phyloP scores from a whole-genome alignment of 2,797 vertebrate species.

The Anguilla pacifica region DNA sequence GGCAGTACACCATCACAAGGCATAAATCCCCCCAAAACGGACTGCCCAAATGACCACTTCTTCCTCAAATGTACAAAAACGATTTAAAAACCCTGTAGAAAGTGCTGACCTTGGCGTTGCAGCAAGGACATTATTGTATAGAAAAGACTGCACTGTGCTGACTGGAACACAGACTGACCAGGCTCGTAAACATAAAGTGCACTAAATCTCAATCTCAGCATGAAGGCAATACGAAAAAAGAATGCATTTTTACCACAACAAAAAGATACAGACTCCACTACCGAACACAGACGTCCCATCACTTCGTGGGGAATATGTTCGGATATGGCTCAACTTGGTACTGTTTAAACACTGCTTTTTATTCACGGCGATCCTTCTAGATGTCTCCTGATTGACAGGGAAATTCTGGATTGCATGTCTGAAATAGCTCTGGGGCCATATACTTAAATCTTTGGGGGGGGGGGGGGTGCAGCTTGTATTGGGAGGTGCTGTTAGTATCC shows the following conservation, averaged over 20 bases:
- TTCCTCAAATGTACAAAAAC: background rate
- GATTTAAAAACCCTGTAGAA: background rate
- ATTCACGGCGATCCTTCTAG: background rate
- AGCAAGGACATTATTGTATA: background rate
- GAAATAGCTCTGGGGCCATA: no score
- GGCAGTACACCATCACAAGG: conserved; percentile 1
- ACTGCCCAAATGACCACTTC: background rate
- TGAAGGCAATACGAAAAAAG: background rate
- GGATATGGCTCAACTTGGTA: background rate
- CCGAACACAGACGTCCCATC: background rate
- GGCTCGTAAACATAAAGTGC: background rate
- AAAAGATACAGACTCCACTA: background rate
- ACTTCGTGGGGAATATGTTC: no score
- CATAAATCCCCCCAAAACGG: background rate
- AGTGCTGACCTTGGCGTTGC: background rate
- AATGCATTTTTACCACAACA: background rate
- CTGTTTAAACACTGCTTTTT: background rate
- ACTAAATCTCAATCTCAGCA: background rate
- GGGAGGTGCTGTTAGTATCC: no score
- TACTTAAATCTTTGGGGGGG: no score
- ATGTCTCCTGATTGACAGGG: background rate
- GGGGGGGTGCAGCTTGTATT: no score
- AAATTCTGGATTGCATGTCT: background rate
- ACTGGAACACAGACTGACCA: background rate
- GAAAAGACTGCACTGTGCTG: background rate